A percentile compares a stretch with the other conserved stretches of the same genome.
Evolutionary conservation across 2,888 invertebrate genomes (phyloP).

Genomic region (Noctua pronuba): DNA sequence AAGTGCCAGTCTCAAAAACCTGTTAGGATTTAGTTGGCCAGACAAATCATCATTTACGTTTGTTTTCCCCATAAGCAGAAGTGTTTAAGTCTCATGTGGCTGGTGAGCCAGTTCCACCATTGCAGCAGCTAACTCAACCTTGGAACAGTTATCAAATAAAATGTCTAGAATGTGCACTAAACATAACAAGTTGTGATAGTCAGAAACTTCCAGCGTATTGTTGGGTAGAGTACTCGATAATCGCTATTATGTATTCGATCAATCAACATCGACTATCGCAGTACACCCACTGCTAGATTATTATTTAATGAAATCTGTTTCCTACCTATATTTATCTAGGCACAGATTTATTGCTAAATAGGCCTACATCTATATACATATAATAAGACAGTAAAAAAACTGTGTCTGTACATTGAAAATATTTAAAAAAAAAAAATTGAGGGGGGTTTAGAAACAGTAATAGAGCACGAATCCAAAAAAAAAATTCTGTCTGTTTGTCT

Average conservation of each 20-base stretch:
- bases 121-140: neutral
- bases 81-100: neutral
- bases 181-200: constrained; percentile 7
- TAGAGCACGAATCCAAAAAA: too few relatives aligned
- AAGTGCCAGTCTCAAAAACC: neutral
- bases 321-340: neutral
- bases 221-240: constrained; percentile 5
- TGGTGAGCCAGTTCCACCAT: neutral
- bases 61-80: neutral
- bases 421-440: too few relatives aligned
- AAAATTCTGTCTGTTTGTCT: too few relatives aligned
- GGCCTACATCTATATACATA: too few relatives aligned
- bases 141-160: constrained; percentile 15
- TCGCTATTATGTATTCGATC: constrained; percentile 10
- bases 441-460: too few relatives aligned
- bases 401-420: too few relatives aligned
- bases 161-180: constrained; percentile 12
- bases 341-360: neutral
- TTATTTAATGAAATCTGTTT: neutral
- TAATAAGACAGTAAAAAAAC: too few relatives aligned
- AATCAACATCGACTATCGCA: constrained; percentile 10
- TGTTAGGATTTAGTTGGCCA: neutral
- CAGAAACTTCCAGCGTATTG: constrained; percentile 10
- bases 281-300: constrained; percentile 10
- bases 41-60: neutral